Evolutionary conservation across 2,113 vertebrate genomes (phyloP), one percentile per base, ranked within the genome.

Genomic region (Petrocephalus microphthalmus): DNA sequence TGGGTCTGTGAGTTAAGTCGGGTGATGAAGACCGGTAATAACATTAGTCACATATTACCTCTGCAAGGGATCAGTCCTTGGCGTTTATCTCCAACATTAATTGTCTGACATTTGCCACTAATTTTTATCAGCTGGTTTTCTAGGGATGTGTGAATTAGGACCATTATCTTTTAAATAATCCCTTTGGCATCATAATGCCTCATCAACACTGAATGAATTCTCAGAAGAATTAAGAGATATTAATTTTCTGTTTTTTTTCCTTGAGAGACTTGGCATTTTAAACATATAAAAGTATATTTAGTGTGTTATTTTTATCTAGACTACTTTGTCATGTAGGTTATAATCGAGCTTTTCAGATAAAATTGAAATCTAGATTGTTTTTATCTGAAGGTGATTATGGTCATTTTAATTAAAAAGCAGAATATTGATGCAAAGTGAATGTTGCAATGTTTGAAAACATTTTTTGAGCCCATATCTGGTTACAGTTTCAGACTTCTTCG

Each of bases 401-500:
- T 5, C 29, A 67, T 67, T 67, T 67, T n/a, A 60, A n/a, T 64
- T 25, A 8, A 4, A 37, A 37, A 57, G 84, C 15, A 42, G 1
- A 86, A 86, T 56, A 54, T 51, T n/a, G 19, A 56, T 22, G 19
- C 37, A 81, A 81, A 42, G 37, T 10, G 7, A 15, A 81, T 45
- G 19, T 22, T 81, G 33, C 5, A 7, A 81, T 82, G 83, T 52
- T 2, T 25, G 11, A 17, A 86, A 49, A 7, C 52, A 60, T 13
- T 10, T 86, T 86, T 13, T 57, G 47, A 37, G 33, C 7, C 29
- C 29, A 19, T 47, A n/a, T 83, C 13, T 91, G 57, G 60, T 29
- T 85, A 29, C 87, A 92, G 92, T 92, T 87, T 90, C 93, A 92
- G 96, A 96, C 90, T 93, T 96, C 51, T 96, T 96, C 5, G 95